Evolutionary conservation across 2,888 invertebrate species (phyloP), one percentile per base, ranked within the genome.

Genomic region (Zonitis immaculata): DNA sequence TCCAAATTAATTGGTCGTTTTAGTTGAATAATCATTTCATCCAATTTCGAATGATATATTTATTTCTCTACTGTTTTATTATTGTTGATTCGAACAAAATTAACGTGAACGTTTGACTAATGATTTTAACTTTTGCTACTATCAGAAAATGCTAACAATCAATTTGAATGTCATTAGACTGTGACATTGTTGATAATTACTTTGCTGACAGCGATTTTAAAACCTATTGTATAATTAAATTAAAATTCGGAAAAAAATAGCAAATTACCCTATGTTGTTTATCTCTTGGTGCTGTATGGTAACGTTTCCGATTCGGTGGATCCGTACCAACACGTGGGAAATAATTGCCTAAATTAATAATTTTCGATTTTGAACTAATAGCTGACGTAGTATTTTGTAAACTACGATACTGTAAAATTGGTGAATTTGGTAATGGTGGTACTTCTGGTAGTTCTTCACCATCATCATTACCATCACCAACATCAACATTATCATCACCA

Each of bases 221-320:
- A n/a, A n/a, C n/a, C n/a, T n/a, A n/a, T n/a, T n/a, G n/a, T n/a
- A n/a, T n/a, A n/a, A n/a, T n/a, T n/a, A n/a, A n/a, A n/a, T n/a
- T n/a, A n/a, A n/a, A n/a, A n/a, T n/a, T n/a, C n/a, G n/a, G n/a
- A n/a, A n/a, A n/a, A n/a, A n/a, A n/a, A n/a, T n/a, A n/a, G n/a
- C n/a, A n/a, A n/a, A n/a, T 71, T 69, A 81, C 82, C 76, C 81
- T 78, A 67, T 81, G 80, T n/a, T n/a, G n/a, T 64, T 82, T 82
- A 62, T 82, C 82, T 63, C 82, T 76, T 1, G 82, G 81, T 7
- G 82, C 79, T 4, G 82, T 82, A 62, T 82, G 80, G 73, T 80
- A 82, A 47, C 80, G 75, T 68, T 81, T 82, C 63, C 79, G 71
- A 58, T 77, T 77, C 20, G 75, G 73, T 54, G 77, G 76, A 65